Evolutionary conservation across 2,888 invertebrate species (phyloP).

Genomic region (Drosophila paranaensis): DNA sequence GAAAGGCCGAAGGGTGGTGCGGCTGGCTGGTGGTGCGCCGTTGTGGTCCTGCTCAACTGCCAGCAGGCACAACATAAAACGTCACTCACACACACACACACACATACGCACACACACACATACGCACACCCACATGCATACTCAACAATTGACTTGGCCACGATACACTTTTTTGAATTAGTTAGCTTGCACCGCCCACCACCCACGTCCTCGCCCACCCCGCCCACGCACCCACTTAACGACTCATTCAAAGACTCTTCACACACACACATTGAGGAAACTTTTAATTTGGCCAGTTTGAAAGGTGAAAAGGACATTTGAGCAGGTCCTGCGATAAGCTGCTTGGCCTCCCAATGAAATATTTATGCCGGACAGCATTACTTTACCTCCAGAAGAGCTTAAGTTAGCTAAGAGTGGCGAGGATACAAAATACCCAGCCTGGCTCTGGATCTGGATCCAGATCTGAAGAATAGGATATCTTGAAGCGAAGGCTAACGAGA

Average conservation of each 20-base stretch:
- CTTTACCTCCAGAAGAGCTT: constrained; percentile 1
- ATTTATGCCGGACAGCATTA: constrained; percentile 65
- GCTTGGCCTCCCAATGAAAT: constrained; percentile 60
- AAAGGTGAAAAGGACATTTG: constrained; percentile 66
- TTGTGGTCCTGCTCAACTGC: constrained; percentile 3
- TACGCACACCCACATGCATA: constrained; percentile 14
- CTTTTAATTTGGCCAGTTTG: constrained; percentile 75
- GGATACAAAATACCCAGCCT: background rate
- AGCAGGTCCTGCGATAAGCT: constrained; percentile 35
- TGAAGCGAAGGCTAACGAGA: too few relatives aligned
- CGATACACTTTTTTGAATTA: constrained; percentile 43
- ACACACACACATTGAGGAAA: constrained; percentile 34
- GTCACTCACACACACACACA: constrained; percentile 11
- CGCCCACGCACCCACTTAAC: constrained; percentile 7
- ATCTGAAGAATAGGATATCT: background rate
- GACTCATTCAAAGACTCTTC: constrained; percentile 53
- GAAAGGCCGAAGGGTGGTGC: constrained; percentile 42
- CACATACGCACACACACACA: constrained; percentile 12
- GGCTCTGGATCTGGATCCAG: too few relatives aligned
- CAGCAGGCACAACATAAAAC: constrained; percentile 32
- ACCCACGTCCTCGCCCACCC: background rate
- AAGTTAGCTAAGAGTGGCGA: background rate
- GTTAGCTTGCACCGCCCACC: constrained; percentile 13
- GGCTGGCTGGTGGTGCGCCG: constrained; percentile 11
- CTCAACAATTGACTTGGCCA: constrained; percentile 52